Conservation (phyloP, 1,140 invertebrate species). For the Ceratina calcarata region DNA sequence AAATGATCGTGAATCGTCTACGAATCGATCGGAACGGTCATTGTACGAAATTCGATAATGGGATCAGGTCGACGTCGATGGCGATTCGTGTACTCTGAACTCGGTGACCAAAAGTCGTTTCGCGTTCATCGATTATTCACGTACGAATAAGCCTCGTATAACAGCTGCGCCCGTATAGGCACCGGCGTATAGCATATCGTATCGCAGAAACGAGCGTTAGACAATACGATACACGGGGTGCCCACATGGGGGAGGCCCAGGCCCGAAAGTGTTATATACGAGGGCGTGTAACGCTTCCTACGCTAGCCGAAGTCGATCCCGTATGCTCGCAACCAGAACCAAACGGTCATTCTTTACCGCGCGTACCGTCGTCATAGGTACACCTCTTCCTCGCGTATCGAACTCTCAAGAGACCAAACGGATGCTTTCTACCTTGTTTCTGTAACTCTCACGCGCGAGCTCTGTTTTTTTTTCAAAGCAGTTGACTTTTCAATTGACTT, state of each 20-base stretch:
- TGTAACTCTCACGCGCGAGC: no score
- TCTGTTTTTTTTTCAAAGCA: no score
- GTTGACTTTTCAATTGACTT: no score
- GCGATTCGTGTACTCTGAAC: not conserved
- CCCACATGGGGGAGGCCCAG: constrained; percentile 27
- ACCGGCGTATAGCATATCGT: constrained; percentile 2
- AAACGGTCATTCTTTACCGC: no score
- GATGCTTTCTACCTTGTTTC: no score
- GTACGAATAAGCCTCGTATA: constrained; percentile 37
- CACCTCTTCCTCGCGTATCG: no score
- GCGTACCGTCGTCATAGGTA: no score
- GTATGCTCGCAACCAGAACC: no score
- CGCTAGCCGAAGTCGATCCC: not conserved
- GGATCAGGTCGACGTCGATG: not conserved
- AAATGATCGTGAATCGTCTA: not conserved
- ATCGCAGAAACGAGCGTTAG: constrained; percentile 46
- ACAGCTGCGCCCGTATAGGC: constrained; percentile 64
- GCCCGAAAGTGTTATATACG: constrained; percentile 55
- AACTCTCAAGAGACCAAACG: no score
- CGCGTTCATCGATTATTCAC: constrained; percentile 48
- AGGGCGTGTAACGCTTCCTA: constrained; percentile 50
- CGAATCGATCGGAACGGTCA: no score
- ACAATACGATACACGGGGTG: constrained; percentile 55
- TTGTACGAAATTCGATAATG: not conserved
- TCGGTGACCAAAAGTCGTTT: constrained; percentile 3